phyloP scores from a whole-genome alignment of 2,113 vertebrate genomes.

The Chionodraco myersi region DNA sequence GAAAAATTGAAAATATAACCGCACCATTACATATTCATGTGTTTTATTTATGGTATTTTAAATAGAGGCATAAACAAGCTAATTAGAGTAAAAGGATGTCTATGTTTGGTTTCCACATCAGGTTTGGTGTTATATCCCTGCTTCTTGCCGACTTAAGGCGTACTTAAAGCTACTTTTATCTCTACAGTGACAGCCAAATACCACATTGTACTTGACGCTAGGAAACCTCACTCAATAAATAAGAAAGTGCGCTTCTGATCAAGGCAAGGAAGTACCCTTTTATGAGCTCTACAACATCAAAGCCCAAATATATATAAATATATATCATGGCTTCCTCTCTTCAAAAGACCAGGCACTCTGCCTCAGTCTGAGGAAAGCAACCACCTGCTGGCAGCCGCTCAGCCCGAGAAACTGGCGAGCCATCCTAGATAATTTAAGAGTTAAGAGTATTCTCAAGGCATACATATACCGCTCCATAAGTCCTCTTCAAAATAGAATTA shows the following conservation, averaged over 20 bases:
- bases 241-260: conserved; percentile 54
- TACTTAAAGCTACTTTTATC: conserved; percentile 33
- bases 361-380: conserved; percentile 51
- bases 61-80: background rate
- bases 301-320: conserved; percentile 30
- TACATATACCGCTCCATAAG: conserved; percentile 53
- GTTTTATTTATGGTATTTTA: background rate
- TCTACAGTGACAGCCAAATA: conserved; percentile 35
- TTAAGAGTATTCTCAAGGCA: conserved; percentile 58
- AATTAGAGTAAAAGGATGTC: background rate
- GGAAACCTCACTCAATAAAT: conserved; percentile 65
- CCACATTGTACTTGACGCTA: conserved; percentile 47
- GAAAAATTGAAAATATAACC: background rate
- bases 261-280: conserved; percentile 63
- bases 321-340: conserved; percentile 48
- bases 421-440: conserved; percentile 63
- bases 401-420: conserved; percentile 34
- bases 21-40: background rate
- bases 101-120: conserved; percentile 7
- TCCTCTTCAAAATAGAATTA: conserved; percentile 49
- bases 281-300: conserved; percentile 67
- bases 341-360: conserved; percentile 57
- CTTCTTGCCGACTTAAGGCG: conserved; percentile 16
- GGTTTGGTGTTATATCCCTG: conserved; percentile 6
- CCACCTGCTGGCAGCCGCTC: conserved; percentile 71